Evolutionary conservation across 2,113 vertebrate genomes (phyloP).

Genomic region (Cairina moschata): DNA sequence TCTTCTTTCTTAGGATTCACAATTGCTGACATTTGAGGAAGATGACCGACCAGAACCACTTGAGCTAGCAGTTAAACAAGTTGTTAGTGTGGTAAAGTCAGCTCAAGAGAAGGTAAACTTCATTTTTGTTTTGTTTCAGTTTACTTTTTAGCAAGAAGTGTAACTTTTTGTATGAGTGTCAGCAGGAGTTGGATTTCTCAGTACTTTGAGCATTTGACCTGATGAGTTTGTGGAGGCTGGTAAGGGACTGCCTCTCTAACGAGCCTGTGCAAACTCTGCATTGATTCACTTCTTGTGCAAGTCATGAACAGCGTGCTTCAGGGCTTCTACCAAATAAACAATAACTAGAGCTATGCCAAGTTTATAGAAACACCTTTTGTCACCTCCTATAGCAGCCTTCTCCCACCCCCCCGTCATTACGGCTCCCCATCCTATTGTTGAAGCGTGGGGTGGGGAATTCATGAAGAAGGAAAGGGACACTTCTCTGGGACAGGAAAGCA

Average conservation of each 20-base stretch:
- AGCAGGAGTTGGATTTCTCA: not conserved
- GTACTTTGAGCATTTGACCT: not conserved
- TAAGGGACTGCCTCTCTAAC: not conserved
- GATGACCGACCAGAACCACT: slow-evolving; percentile 77
- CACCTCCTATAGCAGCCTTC: not conserved
- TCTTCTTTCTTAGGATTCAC: slow-evolving; percentile 75
- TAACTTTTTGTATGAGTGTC: not conserved
- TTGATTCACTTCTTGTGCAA: not conserved
- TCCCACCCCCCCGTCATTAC: not conserved
- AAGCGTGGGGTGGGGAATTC: not conserved
- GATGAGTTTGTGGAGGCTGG: not conserved
- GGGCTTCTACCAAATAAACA: not conserved
- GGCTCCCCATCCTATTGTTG: not conserved
- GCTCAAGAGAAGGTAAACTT: slow-evolving; percentile 85
- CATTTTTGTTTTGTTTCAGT: not conserved
- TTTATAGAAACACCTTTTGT: not conserved
- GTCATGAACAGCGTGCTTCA: not conserved
- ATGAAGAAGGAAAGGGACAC: not conserved
- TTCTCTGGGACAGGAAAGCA: not conserved
- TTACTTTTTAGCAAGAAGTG: not conserved
- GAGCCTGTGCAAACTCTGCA: not conserved
- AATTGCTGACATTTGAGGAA: slow-evolving; percentile 84
- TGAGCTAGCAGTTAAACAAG: slow-evolving; percentile 80
- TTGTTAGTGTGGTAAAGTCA: slow-evolving; percentile 81
- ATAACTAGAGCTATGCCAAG: not conserved